Base-by-base conservation (phyloP, 1,140 invertebrate genomes). In the Asbolus verrucosus region DNA sequence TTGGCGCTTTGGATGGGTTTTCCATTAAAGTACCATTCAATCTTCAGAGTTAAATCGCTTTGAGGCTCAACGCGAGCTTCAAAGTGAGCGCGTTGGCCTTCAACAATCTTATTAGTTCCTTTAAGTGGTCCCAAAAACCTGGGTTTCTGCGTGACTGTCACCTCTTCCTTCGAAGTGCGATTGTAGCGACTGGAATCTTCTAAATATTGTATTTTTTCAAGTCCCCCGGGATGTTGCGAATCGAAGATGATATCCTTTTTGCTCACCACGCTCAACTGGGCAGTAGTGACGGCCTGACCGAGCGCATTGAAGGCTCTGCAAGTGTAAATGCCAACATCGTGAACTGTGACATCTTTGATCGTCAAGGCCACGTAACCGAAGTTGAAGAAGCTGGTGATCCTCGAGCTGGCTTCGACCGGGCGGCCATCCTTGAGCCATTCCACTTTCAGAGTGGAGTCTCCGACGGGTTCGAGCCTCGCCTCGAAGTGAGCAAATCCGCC, bases 331-430 rank as follows among this genome's bases (percentile, higher is more conserved):
- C 98, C 98, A 54, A 92, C 90, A 84, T 99, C 97, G 69, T 94
- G 90, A 19, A 92, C 86, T 8, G 93, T 93, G 6, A 98, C 91
- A 71, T 94, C 93, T 79, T 98, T 96, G 66, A 99, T 95, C 9
- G 96, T 98, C 43, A 99, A 81, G 0, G 97, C 97, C 69, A 98
- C 95, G 78, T 97, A 97, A 41, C 96, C 96, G 81, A 98, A 98
- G 79, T 98, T 97, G 81, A 96, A 96, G 85, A 97, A 97, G 24
- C 92, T 93, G 67, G 95, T 97, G 59, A 95, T 97, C 81, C 96
- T 88, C 27, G 94, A 96, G 84, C 94, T 96, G 27, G 94, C 94
- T 88, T 96, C 93, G 67, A 97, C 88, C 18, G 92, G 90, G 73
- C 89, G 89, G 65, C 94, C 95, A 84, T 99, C 94, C 79, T 97